phyloP scores from a whole-genome alignment of 2,797 vertebrate species.

The Xenopus petersii region DNA sequence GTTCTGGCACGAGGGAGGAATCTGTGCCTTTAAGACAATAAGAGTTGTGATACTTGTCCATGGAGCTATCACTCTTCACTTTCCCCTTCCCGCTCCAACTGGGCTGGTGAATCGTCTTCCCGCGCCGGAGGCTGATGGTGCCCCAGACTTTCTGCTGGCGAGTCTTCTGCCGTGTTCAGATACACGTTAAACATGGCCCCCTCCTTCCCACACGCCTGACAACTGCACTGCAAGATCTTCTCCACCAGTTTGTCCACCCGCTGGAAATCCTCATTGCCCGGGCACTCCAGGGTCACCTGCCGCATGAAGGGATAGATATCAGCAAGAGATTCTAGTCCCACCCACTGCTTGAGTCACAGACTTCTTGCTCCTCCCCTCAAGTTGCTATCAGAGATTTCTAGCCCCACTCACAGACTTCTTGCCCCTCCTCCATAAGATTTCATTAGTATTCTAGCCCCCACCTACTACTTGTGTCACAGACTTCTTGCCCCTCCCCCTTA shows the following conservation, averaged over 20 bases:
- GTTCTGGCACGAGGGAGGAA: not conserved
- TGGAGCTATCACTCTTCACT: constrained; percentile 62
- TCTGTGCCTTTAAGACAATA: not conserved
- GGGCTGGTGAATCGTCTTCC: constrained; percentile 46
- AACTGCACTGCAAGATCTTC: constrained; percentile 92
- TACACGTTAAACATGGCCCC: constrained; percentile 86
- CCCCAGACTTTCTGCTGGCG: constrained; percentile 47
- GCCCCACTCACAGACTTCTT: no score
- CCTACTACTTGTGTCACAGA: no score
- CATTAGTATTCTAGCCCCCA: no score
- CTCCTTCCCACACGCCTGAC: constrained; percentile 93
- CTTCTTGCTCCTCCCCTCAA: no score
- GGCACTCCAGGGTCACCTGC: constrained; percentile 92
- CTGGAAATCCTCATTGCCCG: constrained; percentile 80
- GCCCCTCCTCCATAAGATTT: no score
- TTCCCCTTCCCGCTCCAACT: constrained; percentile 62
- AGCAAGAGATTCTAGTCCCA: not conserved
- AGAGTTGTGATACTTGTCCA: not conserved
- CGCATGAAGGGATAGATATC: not conserved
- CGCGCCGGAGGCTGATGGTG: constrained; percentile 54
- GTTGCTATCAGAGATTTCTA: no score
- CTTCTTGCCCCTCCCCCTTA: no score
- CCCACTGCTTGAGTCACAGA: no score
- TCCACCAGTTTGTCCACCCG: constrained; percentile 93
- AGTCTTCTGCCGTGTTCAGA: constrained; percentile 65